Conservation (phyloP, 2,888 invertebrate genomes). For the Agriopis aurantiaria region DNA sequence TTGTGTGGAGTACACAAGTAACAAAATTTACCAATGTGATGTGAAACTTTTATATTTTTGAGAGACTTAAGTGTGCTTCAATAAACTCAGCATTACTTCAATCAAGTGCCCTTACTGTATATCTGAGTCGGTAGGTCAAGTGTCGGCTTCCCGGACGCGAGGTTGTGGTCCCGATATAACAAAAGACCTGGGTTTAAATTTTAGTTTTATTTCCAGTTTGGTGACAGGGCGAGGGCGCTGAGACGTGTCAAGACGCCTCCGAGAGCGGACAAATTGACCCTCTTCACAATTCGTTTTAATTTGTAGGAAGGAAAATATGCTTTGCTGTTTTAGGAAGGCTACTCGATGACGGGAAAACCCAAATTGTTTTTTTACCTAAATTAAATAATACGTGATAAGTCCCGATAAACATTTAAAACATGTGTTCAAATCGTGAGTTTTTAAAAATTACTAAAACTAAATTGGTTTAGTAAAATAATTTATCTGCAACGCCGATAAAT, state of each 20-base stretch:
- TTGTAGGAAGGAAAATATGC: conserved; percentile 22
- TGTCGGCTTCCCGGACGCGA: conserved; percentile 82
- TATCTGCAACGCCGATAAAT: no score
- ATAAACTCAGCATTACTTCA: background rate
- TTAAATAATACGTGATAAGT: no score
- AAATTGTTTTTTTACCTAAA: no score
- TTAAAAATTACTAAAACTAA: no score
- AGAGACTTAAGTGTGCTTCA: background rate
- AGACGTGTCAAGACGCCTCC: conserved; percentile 48
- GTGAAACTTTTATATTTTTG: background rate
- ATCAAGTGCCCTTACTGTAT: conserved; percentile 20
- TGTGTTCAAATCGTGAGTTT: no score
- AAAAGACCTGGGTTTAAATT: conserved; percentile 67
- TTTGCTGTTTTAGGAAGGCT: background rate
- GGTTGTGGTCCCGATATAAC: conserved; percentile 63
- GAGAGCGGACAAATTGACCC: conserved; percentile 46
- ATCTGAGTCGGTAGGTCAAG: conserved; percentile 74
- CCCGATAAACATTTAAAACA: no score
- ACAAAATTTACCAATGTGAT: no score
- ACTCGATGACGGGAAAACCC: background rate
- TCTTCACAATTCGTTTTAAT: conserved; percentile 43
- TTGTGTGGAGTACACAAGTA: no score
- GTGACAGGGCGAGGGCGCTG: conserved; percentile 71
- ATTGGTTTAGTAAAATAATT: background rate
- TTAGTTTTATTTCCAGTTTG: conserved; percentile 63